Evolutionary conservation across 1,140 invertebrate genomes (phyloP), one percentile per base, ranked within the genome.

Genomic region (Batillaria attramentaria): DNA sequence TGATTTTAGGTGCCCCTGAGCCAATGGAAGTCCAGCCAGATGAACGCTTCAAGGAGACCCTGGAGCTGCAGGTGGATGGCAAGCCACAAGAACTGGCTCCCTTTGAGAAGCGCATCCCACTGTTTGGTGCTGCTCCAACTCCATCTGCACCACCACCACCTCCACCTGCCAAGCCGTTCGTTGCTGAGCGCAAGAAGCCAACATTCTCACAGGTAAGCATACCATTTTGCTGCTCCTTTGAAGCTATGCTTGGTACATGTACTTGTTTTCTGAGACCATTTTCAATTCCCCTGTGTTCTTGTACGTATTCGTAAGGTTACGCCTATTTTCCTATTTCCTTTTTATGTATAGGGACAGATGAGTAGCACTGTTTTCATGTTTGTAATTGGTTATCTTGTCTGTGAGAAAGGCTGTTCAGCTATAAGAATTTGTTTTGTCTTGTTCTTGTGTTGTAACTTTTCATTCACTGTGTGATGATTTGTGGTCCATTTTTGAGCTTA

Each of bases 61-160:
- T 75, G 57, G 73, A 75, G 8, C 35, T 75, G 18, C 73, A 75
- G 50, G 54, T 75, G 37, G 73, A 75, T 0, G 18, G 54, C 1
- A 60, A 39, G n/a, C 54, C 54, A 18, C 79, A 72, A 65, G 69
- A 72, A 41, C 69, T 62, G 37, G 10, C 60, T 72, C 37, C n/a
- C 54, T 69, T 69, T 46, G 75, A 77, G 79, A 72, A 46, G 39
- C 68, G 57, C 20, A 75, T 72, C 35, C 62, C 74, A 18, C 18
- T 73, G 24, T 68, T 57, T 33, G 31, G 31, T 33, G 37, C 62
- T 8, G 3, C 78, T 1, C 31, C 60, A 31, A 57, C 72, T 31
- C 79, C 75, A 37, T 28, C 66, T 33, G 62, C 74, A 24, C 46
- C 50, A n/a, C 66, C 79, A 10, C 68, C 76, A 42, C 76, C 75